These are phyloP conservation scores for Myotis findleyi DNA, from an alignment of 2,797 vertebrate genomes.

Conservation along the genomic window DNA sequence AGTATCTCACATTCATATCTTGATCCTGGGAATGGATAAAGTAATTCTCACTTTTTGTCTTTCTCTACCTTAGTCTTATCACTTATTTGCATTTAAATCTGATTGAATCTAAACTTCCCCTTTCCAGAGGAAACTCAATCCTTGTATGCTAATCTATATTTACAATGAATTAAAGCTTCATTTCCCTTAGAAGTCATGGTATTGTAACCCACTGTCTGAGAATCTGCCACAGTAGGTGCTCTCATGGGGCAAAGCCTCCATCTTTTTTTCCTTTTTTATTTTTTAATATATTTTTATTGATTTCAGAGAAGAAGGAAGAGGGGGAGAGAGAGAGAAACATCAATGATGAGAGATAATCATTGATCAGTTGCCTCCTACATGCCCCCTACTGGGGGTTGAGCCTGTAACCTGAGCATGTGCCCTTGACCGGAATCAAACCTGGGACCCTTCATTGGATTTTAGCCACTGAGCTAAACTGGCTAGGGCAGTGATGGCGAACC, in stretches of 20 bases:
- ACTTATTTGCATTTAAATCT: slow-evolving; percentile 30
- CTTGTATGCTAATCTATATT: background rate
- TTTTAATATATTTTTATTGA: background rate
- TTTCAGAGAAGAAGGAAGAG: too few species aligned
- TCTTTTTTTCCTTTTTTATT: background rate
- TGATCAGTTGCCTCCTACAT: too few species aligned
- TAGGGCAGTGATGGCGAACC: too few species aligned
- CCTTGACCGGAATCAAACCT: too few species aligned
- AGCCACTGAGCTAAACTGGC: too few species aligned
- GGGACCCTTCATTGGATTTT: too few species aligned
- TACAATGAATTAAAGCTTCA: background rate
- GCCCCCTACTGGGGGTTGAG: too few species aligned
- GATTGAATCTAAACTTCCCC: background rate
- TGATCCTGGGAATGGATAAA: background rate
- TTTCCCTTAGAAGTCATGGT: slow-evolving; percentile 24
- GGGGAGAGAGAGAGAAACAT: too few species aligned
- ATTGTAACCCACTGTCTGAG: background rate
- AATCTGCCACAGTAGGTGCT: background rate
- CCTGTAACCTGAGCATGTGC: too few species aligned
- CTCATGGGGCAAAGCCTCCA: background rate
- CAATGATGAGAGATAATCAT: too few species aligned
- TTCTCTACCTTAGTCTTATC: background rate
- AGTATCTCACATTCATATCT: background rate
- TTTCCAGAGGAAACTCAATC: background rate
- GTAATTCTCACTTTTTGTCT: slow-evolving; percentile 32